Evolutionary conservation across 2,113 vertebrate species (phyloP).

Genomic region (Elanus axillaris): DNA sequence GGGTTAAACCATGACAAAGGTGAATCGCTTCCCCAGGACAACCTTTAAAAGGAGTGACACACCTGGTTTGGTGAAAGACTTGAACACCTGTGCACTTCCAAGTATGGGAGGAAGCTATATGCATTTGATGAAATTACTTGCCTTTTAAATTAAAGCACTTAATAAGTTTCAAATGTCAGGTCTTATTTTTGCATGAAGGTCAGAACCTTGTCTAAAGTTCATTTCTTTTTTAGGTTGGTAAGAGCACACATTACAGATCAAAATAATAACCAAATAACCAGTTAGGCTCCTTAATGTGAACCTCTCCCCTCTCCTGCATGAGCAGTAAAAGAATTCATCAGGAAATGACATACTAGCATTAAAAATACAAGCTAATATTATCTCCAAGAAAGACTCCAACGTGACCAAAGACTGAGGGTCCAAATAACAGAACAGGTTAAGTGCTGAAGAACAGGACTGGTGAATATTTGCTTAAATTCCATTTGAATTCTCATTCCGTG

Average conservation of each 20-base stretch:
- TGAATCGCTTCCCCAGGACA: no score
- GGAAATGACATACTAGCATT: neutral
- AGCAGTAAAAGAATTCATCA: neutral
- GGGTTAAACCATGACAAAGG: no score
- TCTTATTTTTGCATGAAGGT: conserved; percentile 8
- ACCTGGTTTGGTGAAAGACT: neutral
- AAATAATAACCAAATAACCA: conserved; percentile 30
- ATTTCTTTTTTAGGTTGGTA: neutral
- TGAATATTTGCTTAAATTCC: neutral
- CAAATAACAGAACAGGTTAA: neutral
- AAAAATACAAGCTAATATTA: neutral
- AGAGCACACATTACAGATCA: neutral
- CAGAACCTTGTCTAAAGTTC: conserved; percentile 1
- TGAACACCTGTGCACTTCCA: neutral
- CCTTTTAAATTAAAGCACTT: conserved; percentile 26
- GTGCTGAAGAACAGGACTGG: neutral
- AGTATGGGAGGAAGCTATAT: neutral
- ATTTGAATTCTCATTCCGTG: neutral
- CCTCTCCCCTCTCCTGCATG: neutral
- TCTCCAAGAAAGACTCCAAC: neutral
- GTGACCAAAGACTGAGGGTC: neutral
- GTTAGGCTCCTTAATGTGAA: neutral
- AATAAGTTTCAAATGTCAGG: conserved; percentile 46
- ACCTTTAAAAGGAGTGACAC: neutral
- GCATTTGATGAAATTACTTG: neutral